Conservation (phyloP, 2,888 invertebrate genomes). For the Ormia ochracea region DNA sequence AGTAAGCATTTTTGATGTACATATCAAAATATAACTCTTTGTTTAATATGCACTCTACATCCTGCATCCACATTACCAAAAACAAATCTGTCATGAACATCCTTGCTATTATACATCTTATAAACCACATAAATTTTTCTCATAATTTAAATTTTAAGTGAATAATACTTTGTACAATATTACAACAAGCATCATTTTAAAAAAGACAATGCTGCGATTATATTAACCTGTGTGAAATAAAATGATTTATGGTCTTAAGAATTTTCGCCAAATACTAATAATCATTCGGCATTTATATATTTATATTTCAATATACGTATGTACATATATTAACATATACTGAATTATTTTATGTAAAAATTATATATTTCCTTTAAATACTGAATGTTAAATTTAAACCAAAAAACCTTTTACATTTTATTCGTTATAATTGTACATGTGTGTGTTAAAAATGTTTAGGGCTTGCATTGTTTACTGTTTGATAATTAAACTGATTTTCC, state of each 20-base stretch:
- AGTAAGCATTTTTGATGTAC: conserved; percentile 44
- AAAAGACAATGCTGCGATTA: conserved; percentile 23
- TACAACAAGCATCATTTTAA: neutral
- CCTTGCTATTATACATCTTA: conserved; percentile 9
- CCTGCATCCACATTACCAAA: conserved; percentile 34
- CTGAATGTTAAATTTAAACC: conserved; percentile 14
- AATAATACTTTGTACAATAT: neutral
- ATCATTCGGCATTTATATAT: conserved; percentile 18
- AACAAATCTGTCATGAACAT: conserved; percentile 10
- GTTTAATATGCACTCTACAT: conserved; percentile 39
- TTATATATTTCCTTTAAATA: conserved; percentile 36
- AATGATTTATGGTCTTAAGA: conserved; percentile 36
- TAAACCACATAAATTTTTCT: neutral
- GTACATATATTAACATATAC: neutral
- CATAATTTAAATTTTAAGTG: conserved; percentile 1
- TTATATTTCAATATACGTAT: no score
- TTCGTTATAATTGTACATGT: conserved; percentile 18
- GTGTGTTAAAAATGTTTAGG: neutral
- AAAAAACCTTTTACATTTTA: conserved; percentile 32
- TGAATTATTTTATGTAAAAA: conserved; percentile 31
- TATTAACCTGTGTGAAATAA: conserved; percentile 25
- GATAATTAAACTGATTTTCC: neutral
- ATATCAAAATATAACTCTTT: neutral
- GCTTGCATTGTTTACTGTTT: neutral
- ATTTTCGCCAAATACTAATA: conserved; percentile 38